Evolutionary conservation across 2,113 vertebrate genomes (phyloP).

Genomic region (Hippolais icterina): DNA sequence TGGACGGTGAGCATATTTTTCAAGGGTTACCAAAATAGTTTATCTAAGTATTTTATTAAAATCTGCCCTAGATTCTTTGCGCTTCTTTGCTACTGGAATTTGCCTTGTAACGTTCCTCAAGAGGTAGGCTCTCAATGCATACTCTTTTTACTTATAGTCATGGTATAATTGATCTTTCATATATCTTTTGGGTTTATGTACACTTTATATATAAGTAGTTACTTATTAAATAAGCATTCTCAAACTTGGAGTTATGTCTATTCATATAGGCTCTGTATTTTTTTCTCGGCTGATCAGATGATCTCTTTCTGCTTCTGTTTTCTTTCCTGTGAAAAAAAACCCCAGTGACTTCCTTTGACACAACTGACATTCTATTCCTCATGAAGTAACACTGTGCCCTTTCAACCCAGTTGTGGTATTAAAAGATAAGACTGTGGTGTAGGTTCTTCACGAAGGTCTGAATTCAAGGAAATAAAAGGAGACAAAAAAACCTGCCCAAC

Average conservation of each 20-base stretch:
- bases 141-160: background rate
- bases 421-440: background rate
- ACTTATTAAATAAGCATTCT: background rate
- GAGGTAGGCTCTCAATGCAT: background rate
- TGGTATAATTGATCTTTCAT: rapidly evolving
- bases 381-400: background rate
- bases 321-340: background rate
- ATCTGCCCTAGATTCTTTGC: background rate
- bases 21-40: background rate
- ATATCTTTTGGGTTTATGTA: background rate
- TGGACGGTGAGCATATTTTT: background rate
- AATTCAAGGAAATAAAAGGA: background rate
- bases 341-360: background rate
- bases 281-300: background rate
- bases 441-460: background rate
- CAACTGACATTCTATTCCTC: background rate
- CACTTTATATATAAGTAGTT: background rate
- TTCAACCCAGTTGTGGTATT: background rate
- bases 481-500: rapidly evolving
- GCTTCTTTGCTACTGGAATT: background rate
- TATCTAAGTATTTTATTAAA: background rate
- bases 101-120: background rate
- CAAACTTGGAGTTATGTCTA: background rate
- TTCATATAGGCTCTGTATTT: background rate
- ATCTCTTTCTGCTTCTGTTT: background rate